phyloP scores from a whole-genome alignment of 2,888 invertebrate species.

The Tenodera sinensis region DNA sequence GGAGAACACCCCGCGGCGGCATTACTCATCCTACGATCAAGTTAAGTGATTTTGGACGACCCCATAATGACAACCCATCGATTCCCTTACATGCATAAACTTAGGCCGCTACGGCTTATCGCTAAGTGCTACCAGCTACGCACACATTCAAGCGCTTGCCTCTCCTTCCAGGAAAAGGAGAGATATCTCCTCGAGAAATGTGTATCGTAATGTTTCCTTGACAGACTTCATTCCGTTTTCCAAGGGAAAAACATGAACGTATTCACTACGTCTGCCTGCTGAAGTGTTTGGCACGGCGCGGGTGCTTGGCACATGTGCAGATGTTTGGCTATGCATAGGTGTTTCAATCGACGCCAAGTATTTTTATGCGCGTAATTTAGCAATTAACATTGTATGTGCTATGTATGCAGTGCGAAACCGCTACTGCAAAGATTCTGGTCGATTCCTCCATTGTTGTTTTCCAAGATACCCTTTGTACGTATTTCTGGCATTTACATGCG shows the following conservation, averaged over 20 bases:
- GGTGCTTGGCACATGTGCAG: not conserved
- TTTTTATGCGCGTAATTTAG: not conserved
- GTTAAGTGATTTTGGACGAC: conserved; percentile 12
- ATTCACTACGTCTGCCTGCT: not conserved
- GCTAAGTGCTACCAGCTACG: not conserved
- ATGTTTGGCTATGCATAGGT: too few relatives aligned
- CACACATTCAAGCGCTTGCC: not conserved
- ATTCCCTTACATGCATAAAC: not conserved
- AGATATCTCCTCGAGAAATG: not conserved
- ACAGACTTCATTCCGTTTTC: too few relatives aligned
- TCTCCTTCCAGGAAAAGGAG: not conserved
- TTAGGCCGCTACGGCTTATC: not conserved
- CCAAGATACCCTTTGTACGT: too few relatives aligned
- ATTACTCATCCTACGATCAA: not conserved
- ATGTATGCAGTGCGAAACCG: too few relatives aligned
- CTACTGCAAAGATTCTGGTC: too few relatives aligned
- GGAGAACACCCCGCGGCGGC: not conserved
- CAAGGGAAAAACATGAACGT: not conserved
- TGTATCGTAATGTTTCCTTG: not conserved
- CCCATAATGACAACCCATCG: not conserved
- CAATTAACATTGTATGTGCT: too few relatives aligned
- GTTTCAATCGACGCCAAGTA: not conserved
- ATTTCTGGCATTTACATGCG: too few relatives aligned
- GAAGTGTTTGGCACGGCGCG: not conserved
- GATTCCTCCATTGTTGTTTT: too few relatives aligned